These are phyloP conservation scores for Bucco capensis DNA, from an alignment of 2,113 vertebrate species.

Conservation along the genomic window DNA sequence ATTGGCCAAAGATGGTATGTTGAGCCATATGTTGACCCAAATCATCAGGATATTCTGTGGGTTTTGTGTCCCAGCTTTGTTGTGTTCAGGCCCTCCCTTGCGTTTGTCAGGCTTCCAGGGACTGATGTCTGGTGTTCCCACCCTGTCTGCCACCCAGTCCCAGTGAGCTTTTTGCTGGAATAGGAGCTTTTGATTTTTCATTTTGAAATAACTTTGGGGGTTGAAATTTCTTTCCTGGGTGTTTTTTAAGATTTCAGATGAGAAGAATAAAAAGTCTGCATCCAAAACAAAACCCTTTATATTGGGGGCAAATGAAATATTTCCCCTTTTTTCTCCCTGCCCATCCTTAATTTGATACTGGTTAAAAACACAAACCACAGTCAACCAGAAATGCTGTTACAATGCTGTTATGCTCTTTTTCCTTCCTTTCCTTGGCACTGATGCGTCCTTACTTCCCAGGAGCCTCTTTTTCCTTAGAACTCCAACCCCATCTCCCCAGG, in stretches of 20 bases:
- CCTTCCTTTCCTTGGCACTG: neutral
- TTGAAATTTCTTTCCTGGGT: neutral
- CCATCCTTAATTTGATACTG: neutral
- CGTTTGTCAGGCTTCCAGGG: constrained; percentile 56
- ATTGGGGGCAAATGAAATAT: neutral
- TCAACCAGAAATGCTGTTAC: neutral
- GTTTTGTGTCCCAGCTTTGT: constrained; percentile 41
- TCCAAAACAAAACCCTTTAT: neutral
- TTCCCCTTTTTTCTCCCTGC: neutral
- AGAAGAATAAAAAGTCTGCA: neutral
- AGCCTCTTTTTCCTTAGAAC: neutral
- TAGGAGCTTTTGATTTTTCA: constrained; percentile 21
- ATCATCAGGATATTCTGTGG: constrained; percentile 30
- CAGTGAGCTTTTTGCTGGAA: constrained; percentile 2
- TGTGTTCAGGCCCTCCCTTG: constrained; percentile 8
- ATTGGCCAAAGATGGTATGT: neutral
- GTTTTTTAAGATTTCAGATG: neutral
- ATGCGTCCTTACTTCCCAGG: neutral
- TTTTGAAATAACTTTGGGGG: constrained; percentile 23
- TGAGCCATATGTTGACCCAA: constrained; percentile 60
- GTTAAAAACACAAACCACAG: neutral
- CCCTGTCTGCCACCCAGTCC: constrained; percentile 63
- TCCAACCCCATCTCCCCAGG: neutral
- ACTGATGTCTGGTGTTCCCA: constrained; percentile 56
- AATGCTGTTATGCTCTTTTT: neutral